phyloP scores from a whole-genome alignment of 1,140 invertebrate species.

The Ericerus pela region DNA sequence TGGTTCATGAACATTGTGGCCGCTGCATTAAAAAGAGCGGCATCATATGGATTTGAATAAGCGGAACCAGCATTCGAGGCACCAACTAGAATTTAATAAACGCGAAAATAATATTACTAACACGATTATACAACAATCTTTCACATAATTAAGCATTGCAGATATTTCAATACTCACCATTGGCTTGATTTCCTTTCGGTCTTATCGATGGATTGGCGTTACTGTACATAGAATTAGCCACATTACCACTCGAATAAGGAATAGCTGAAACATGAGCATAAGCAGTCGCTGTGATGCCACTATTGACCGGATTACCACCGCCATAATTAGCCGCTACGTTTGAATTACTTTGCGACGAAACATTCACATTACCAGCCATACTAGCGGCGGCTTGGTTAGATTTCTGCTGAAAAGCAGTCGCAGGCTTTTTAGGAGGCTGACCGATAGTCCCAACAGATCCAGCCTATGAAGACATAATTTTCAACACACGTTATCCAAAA shows the following conservation, averaged over 20 bases:
- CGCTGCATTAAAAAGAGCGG: conserved; percentile 12
- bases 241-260: background rate
- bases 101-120: too few relatives aligned
- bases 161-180: background rate
- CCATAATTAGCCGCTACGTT: too few relatives aligned
- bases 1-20: conserved; percentile 5
- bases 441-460: background rate
- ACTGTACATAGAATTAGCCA: conserved; percentile 2
- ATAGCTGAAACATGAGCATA: background rate
- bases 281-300: background rate
- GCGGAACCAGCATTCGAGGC: background rate
- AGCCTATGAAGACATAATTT: too few relatives aligned
- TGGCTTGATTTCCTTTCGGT: background rate
- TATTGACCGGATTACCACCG: too few relatives aligned
- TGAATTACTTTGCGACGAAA: too few relatives aligned
- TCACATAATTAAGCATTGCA: too few relatives aligned
- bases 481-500: too few relatives aligned
- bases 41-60: conserved; percentile 7
- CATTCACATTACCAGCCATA: background rate
- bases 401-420: background rate
- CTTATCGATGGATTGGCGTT: background rate
- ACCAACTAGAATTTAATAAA: background rate
- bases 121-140: too few relatives aligned
- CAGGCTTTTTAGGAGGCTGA: background rate
- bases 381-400: background rate